A percentile compares a stretch with the other conserved stretches of the same genome.
Conservation (phyloP, 2,888 invertebrate species). For the Ophion ellenae region DNA sequence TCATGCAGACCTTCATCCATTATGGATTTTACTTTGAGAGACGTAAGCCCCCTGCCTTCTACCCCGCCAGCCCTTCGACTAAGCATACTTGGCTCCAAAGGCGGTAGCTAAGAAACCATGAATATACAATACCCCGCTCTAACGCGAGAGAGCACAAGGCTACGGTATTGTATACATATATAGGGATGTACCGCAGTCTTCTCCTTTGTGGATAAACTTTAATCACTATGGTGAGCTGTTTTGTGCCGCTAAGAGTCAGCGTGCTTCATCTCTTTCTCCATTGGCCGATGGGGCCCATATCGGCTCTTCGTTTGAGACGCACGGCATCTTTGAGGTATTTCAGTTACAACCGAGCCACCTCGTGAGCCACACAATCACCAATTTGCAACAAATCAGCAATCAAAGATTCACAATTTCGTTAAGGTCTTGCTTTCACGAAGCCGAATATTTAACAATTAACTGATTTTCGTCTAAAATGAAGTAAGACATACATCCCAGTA, state of each 20-base stretch:
- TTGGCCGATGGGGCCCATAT: background rate
- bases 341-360: background rate
- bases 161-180: constrained; percentile 74
- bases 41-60: constrained; percentile 67
- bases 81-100: constrained; percentile 70
- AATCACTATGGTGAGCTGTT: constrained; percentile 74
- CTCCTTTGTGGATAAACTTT: constrained; percentile 80
- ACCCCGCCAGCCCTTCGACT: constrained; percentile 46
- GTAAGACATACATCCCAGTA: no score
- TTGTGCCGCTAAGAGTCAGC: constrained; percentile 55
- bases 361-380: background rate
- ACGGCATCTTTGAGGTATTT: constrained; percentile 7
- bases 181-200: constrained; percentile 65
- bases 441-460: no score
- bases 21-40: constrained; percentile 83
- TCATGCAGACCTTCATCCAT: constrained; percentile 81
- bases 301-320: constrained; percentile 2
- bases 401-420: constrained; percentile 1
- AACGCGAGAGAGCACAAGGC: constrained; percentile 53
- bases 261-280: constrained; percentile 22
- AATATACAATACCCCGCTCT: constrained; percentile 82
- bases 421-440: no score
- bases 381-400: background rate
- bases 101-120: constrained; percentile 82
- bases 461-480: no score